Base-by-base conservation (phyloP, 2,113 vertebrate genomes). In the Caranx ignobilis region DNA sequence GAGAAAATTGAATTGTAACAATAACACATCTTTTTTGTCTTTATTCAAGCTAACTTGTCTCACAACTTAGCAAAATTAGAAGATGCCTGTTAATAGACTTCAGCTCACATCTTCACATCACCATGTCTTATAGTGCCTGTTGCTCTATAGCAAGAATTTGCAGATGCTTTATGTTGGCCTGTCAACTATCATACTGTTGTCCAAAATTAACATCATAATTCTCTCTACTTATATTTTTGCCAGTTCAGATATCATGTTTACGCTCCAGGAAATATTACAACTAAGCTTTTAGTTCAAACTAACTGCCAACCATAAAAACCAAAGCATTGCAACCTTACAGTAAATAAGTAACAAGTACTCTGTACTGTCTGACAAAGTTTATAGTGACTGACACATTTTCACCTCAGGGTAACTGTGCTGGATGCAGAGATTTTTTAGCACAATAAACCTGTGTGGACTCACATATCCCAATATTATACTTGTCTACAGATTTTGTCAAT, bases 331-430 rank as follows among this genome's bases (percentile, higher is more conserved):
- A 35, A n/a, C 18, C 26, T 52, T 35, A 26, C 26, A 26, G 26
- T 26, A 31, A 43, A 64, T 64, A 52, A n/a, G n/a, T n/a, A n/a
- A 50, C 64, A 67, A 52, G 35, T 31, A 50, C 64, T 19, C 45
- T 35, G 64, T 32, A 18, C 26, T 47, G 43, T 32, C 13, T 54
- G 31, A 21, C 19, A 37, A 69, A 54, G 19, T 69, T 37, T 54
- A 21, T 12, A 18, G 1, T 37, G 34, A 52, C 32, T 26, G 11
- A 55, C 66, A 69, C 18, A 6, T 39, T 39, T 21, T 26, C 34
- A 19, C 48, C 48, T 54, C 7, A 0, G 34, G 21, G 19, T 54
- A n/a, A 21, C 32, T 19, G 7, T 52, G 47, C 32, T 54, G 1
- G 0, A 13, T 68, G 37, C 37, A 6, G 37, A 37, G 37, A 37